Conservation (phyloP, 2,888 invertebrate genomes). For the Lasioglossum malachurum region DNA sequence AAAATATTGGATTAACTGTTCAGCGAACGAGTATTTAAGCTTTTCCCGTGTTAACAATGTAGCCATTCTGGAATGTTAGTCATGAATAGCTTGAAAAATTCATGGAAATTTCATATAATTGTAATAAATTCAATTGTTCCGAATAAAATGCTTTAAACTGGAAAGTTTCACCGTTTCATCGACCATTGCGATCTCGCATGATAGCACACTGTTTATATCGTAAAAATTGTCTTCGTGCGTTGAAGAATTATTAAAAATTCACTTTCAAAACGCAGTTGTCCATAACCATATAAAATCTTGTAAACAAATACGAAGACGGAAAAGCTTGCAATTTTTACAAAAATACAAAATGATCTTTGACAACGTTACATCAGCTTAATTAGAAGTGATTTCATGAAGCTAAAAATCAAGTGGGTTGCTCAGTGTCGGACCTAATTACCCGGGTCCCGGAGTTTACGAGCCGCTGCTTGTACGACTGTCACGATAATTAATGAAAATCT, state of each 20-base stretch:
- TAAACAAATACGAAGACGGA: not conserved
- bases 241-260: not conserved
- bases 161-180: not conserved
- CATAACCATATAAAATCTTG: too few species aligned
- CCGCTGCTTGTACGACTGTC: not conserved
- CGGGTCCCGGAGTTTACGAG: not conserved
- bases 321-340: not conserved
- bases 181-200: not conserved
- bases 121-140: not conserved
- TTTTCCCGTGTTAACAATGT: not conserved
- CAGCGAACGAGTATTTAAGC: not conserved
- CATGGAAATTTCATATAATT: not conserved
- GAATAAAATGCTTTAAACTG: not conserved
- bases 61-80: too few species aligned
- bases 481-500: constrained; percentile 11
- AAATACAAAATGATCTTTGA: not conserved
- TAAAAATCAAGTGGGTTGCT: not conserved
- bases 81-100: not conserved
- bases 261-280: too few species aligned
- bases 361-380: not conserved
- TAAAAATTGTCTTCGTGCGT: not conserved
- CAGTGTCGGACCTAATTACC: not conserved
- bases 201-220: not conserved
- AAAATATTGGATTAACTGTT: not conserved
- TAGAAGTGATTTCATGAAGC: not conserved